Percentiles rank a stretch among this genome's conserved stretches.
Evolutionary conservation across 2,888 invertebrate species (phyloP).

Genomic region (Xiphydria camelus): DNA sequence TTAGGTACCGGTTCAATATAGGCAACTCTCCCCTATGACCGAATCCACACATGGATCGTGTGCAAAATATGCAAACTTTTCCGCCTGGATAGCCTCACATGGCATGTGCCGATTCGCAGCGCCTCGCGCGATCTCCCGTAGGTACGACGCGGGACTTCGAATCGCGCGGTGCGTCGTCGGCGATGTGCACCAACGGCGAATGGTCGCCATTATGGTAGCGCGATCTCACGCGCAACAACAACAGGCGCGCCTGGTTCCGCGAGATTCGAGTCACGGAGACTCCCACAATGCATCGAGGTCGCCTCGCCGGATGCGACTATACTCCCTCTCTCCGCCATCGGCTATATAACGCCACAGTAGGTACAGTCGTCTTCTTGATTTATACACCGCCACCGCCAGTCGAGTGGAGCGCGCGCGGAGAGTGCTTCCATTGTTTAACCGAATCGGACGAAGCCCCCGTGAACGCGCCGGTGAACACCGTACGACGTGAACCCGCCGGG

Average conservation of each 20-base stretch:
- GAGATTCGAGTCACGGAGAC: constrained; percentile 52
- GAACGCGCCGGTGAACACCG: constrained; percentile 15
- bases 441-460: constrained; percentile 37
- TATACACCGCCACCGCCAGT: constrained; percentile 53
- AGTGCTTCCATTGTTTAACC: constrained; percentile 52
- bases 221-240: neutral
- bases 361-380: constrained; percentile 54
- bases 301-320: constrained; percentile 42
- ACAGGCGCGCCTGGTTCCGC: constrained; percentile 10
- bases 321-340: neutral
- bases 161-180: no score
- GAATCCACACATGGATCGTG: no score
- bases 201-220: neutral
- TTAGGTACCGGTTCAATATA: no score
- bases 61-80: no score
- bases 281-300: constrained; percentile 51
- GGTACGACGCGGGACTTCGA: no score
- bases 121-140: no score
- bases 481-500: constrained; percentile 14
- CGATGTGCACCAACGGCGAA: no score
- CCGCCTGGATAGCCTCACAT: no score
- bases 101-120: no score
- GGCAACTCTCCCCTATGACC: no score
- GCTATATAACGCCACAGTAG: constrained; percentile 24
- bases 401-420: constrained; percentile 30